phyloP scores from a whole-genome alignment of 1,140 invertebrate species.

The Heliconius congener region DNA sequence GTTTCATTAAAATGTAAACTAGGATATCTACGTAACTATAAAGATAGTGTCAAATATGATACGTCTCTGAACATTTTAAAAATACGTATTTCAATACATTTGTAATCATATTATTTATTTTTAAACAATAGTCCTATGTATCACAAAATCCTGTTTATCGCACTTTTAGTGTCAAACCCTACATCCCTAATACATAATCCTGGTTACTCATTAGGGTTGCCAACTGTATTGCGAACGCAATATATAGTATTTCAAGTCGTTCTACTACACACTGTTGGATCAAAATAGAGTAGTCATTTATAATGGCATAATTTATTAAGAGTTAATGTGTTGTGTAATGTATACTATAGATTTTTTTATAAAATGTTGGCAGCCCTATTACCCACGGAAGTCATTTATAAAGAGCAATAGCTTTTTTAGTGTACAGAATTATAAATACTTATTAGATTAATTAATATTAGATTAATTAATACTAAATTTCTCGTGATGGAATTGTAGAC shows the following conservation, averaged over 20 bases:
- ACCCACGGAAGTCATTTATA: not conserved
- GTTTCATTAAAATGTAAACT: not conserved
- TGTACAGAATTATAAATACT: not conserved
- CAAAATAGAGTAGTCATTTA: too few relatives aligned
- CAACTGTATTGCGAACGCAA: too few relatives aligned
- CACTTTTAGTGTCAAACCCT: not conserved
- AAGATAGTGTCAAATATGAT: constrained; percentile 1
- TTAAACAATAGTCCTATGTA: not conserved
- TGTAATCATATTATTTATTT: not conserved
- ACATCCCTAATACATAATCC: not conserved
- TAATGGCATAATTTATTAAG: too few relatives aligned
- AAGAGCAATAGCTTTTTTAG: not conserved
- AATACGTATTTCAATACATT: not conserved
- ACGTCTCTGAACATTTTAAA: not conserved
- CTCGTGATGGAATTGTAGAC: not conserved
- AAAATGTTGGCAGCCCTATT: not conserved
- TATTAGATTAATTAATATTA: not conserved
- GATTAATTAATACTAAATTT: not conserved
- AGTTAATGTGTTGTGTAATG: too few relatives aligned
- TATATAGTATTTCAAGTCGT: too few relatives aligned
- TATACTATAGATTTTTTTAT: not conserved
- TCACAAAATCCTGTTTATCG: not conserved
- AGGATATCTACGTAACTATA: not conserved
- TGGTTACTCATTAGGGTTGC: not conserved
- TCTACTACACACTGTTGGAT: too few relatives aligned